Evolutionary conservation across 2,113 vertebrate species (phyloP).

Genomic region (Turdus rufiventris): DNA sequence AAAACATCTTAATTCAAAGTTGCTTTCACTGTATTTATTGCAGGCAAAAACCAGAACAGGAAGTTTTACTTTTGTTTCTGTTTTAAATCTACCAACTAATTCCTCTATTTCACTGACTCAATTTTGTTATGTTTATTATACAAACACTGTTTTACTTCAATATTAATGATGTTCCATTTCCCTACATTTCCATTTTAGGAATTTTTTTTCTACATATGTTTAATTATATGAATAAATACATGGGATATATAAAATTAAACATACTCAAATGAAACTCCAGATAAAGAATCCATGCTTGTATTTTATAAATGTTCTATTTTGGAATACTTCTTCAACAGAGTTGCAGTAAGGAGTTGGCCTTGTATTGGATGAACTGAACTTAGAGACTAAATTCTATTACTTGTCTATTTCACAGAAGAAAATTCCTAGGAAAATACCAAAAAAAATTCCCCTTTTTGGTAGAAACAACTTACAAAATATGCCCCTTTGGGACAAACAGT

Average conservation of each 20-base stretch:
- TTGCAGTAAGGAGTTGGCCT: neutral
- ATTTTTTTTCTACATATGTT: neutral
- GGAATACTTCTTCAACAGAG: neutral
- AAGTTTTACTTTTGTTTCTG: constrained; percentile 4
- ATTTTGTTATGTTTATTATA: neutral
- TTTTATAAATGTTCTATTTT: neutral
- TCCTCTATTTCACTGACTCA: neutral
- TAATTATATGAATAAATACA: neutral
- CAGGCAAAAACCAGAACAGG: neutral
- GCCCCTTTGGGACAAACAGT: neutral
- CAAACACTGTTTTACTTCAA: constrained; percentile 1
- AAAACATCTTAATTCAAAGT: neutral
- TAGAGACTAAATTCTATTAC: neutral
- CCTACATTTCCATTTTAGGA: neutral
- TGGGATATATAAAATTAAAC: neutral
- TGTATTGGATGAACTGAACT: neutral
- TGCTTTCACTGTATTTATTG: neutral
- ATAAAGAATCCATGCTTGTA: neutral
- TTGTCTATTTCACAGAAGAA: neutral
- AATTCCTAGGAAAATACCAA: neutral
- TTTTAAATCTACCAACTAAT: constrained; percentile 23
- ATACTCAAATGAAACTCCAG: neutral
- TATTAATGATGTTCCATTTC: neutral
- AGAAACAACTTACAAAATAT: neutral
- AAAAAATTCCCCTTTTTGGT: neutral